A percentile compares a stretch with the other conserved stretches of the same genome.
Evolutionary conservation across 2,888 invertebrate species (phyloP).

Genomic region (Flexamia atlantica): DNA sequence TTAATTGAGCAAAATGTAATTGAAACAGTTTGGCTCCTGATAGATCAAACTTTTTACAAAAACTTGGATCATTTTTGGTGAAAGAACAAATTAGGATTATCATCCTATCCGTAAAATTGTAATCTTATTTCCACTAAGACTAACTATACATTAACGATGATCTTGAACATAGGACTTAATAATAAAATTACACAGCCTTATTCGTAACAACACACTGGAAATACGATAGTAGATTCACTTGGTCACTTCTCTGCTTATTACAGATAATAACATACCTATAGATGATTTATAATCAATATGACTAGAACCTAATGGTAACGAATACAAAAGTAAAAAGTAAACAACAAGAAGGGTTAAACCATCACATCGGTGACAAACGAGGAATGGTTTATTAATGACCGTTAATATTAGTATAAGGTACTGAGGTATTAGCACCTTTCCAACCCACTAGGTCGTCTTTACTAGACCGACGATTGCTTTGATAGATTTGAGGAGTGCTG

Average conservation of each 20-base stretch:
- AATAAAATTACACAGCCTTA: constrained; percentile 53
- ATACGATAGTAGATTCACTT: constrained; percentile 50
- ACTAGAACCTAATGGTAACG: constrained; percentile 27
- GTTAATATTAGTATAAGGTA: constrained; percentile 45
- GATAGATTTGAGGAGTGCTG: constrained; percentile 64
- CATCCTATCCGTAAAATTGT: not conserved
- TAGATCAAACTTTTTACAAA: constrained; percentile 27
- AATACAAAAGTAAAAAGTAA: constrained; percentile 56
- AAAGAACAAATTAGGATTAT: constrained; percentile 37
- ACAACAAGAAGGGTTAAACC: constrained; percentile 39
- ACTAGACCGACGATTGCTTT: constrained; percentile 69
- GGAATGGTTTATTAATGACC: constrained; percentile 13
- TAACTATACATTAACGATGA: constrained; percentile 54
- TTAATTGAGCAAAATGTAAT: constrained; percentile 59
- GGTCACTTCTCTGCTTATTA: constrained; percentile 33
- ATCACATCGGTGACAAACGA: constrained; percentile 33
- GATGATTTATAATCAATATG: constrained; percentile 34
- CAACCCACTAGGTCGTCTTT: constrained; percentile 6
- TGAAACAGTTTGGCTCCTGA: constrained; percentile 52
- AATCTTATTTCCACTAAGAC: constrained; percentile 38
- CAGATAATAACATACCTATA: constrained; percentile 30
- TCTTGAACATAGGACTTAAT: constrained; percentile 36
- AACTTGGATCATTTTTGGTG: not conserved
- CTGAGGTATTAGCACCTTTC: constrained; percentile 49
- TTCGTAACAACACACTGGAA: constrained; percentile 43